Conservation (phyloP, 2,797 vertebrate genomes). For the Chiloscyllium punctatum region DNA sequence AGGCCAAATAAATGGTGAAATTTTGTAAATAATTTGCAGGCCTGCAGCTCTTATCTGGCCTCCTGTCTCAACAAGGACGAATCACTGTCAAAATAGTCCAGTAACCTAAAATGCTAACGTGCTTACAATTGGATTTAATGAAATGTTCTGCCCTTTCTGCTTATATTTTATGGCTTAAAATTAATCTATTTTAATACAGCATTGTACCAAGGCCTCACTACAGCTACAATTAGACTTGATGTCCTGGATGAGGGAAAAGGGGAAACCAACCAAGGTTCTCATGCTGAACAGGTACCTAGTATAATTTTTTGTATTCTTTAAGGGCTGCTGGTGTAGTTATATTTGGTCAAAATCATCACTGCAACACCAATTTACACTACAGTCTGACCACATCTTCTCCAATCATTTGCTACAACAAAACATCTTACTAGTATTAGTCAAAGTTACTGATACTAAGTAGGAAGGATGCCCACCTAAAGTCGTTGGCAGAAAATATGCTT, state of each 20-base stretch:
- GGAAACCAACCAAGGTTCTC: neutral
- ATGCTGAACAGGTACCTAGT: neutral
- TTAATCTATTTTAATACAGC: neutral
- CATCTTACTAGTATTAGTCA: no score
- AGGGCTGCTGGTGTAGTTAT: no score
- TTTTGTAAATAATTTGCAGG: conserved; percentile 28
- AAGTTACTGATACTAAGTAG: no score
- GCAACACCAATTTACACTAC: no score
- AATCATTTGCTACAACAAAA: no score
- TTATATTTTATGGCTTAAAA: neutral
- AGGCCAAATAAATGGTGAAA: conserved; percentile 14
- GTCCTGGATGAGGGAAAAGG: neutral
- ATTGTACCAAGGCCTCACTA: no score
- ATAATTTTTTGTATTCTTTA: neutral
- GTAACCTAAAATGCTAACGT: neutral
- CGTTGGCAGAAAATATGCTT: no score
- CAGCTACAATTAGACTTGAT: neutral
- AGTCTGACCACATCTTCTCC: no score
- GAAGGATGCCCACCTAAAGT: no score
- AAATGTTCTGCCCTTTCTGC: neutral
- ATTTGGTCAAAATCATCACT: no score
- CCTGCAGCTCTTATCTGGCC: neutral
- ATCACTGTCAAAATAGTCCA: neutral
- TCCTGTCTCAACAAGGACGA: neutral
- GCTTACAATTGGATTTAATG: neutral